phyloP scores from a whole-genome alignment of 2,888 invertebrate genomes.

The Mellilla xanthometata region DNA sequence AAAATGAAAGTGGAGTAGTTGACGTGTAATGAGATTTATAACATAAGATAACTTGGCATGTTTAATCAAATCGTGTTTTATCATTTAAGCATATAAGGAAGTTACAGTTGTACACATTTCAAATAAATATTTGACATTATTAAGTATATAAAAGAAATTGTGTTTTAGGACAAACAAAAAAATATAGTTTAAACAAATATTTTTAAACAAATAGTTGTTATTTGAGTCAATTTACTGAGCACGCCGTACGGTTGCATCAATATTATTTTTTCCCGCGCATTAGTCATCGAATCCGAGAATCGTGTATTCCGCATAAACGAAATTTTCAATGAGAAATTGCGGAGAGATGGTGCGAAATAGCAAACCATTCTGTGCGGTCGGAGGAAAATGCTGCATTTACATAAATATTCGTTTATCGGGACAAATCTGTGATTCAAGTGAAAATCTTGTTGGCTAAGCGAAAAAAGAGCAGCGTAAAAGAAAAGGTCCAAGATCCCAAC shows the following conservation, averaged over 20 bases:
- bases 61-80: no score
- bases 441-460: conserved; percentile 51
- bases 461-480: conserved; percentile 42
- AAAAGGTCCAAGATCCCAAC: conserved; percentile 40
- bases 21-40: no score
- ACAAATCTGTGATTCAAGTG: conserved; percentile 57
- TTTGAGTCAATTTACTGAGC: no score
- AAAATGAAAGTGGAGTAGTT: no score
- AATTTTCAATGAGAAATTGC: conserved; percentile 49
- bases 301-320: conserved; percentile 34
- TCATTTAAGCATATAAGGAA: no score
- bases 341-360: conserved; percentile 46
- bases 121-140: no score
- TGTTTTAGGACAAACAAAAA: no score
- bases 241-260: neutral
- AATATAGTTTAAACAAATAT: no score
- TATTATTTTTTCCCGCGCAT: conserved; percentile 1
- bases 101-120: no score
- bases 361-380: conserved; percentile 51
- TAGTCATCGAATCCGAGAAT: neutral
- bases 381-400: conserved; percentile 56
- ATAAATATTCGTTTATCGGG: conserved; percentile 71
- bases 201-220: no score
- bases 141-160: no score
- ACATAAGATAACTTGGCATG: no score